phyloP scores from a whole-genome alignment of 2,113 vertebrate species.

The Nicator chloris region DNA sequence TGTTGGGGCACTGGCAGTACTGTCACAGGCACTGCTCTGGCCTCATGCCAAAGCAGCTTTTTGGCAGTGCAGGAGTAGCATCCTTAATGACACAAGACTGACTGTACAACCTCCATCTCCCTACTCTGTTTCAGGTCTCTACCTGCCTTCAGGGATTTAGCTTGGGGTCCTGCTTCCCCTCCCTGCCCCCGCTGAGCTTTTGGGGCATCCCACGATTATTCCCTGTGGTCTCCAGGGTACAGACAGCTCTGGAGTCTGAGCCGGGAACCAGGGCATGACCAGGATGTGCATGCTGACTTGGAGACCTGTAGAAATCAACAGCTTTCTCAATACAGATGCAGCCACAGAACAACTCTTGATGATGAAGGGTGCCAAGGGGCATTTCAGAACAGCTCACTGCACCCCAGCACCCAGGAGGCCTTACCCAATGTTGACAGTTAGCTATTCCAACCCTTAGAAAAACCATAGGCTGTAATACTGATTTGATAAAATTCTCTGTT shows the following conservation, averaged over 20 bases:
- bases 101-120: neutral
- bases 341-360: neutral
- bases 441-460: neutral
- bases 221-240: neutral
- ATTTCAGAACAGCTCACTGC: neutral
- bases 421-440: neutral
- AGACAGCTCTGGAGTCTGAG: neutral
- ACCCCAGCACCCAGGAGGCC: neutral
- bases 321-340: neutral
- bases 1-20: neutral
- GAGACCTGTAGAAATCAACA: neutral
- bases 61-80: neutral
- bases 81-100: neutral
- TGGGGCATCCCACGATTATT: accelerated
- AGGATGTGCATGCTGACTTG: accelerated
- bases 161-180: neutral
- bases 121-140: neutral
- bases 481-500: neutral
- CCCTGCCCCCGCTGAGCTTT: neutral
- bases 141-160: neutral
- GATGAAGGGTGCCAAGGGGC: neutral
- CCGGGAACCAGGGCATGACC: neutral
- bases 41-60: neutral
- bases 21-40: neutral
- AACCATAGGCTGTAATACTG: neutral